These are phyloP conservation scores for Eidolon dupreanum DNA, from an alignment of 2,797 vertebrate genomes.

Conservation along the genomic window DNA sequence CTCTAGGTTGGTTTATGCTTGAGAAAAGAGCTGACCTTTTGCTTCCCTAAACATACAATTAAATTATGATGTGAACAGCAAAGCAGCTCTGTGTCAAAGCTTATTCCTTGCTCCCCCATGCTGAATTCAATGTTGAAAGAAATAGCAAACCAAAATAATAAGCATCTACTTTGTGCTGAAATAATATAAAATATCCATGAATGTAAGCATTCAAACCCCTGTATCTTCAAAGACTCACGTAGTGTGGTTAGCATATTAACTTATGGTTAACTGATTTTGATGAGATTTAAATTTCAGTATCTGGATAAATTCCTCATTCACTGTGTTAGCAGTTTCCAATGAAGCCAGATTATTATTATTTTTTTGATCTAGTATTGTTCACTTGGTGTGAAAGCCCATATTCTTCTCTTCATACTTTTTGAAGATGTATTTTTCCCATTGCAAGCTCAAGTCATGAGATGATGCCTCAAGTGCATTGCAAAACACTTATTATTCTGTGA, in stretches of 20 bases:
- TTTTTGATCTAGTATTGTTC: fast-evolving
- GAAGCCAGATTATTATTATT: fast-evolving
- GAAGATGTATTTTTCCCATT: conserved; percentile 38
- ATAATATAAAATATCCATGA: conserved; percentile 55
- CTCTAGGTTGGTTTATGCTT: background rate
- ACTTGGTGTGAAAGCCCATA: background rate
- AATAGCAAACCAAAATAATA: conserved; percentile 32
- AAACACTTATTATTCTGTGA: conserved; percentile 59
- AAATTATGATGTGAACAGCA: background rate
- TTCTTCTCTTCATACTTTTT: background rate
- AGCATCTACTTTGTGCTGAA: conserved; percentile 20
- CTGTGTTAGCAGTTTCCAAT: fast-evolving
- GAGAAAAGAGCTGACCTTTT: conserved; percentile 1
- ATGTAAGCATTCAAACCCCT: conserved; percentile 4
- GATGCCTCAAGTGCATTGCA: background rate
- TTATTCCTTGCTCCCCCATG: background rate
- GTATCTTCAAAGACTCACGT: background rate
- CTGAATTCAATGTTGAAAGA: background rate
- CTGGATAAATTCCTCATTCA: background rate
- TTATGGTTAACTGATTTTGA: conserved; percentile 46
- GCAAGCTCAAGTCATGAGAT: conserved; percentile 9
- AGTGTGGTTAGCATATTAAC: conserved; percentile 49
- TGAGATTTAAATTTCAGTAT: background rate
- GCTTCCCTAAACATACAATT: conserved; percentile 69
- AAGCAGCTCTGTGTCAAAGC: conserved; percentile 59